Evolutionary conservation across 2,113 vertebrate genomes (phyloP).

Genomic region (Paedocypris sp.): DNA sequence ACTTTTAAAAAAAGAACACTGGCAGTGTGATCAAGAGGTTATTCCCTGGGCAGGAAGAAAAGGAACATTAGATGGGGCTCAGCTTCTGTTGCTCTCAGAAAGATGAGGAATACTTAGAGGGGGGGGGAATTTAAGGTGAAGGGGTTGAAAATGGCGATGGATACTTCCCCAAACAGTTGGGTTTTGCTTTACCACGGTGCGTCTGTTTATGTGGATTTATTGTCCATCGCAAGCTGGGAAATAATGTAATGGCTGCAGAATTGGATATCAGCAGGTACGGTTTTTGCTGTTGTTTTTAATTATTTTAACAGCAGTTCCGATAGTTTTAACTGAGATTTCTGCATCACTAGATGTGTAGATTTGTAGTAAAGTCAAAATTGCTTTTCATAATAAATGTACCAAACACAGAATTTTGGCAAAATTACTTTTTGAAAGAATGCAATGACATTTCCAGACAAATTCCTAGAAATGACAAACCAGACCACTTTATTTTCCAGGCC

Average conservation of each 20-base stretch:
- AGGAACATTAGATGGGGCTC: slow-evolving; percentile 49
- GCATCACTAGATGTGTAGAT: too few species aligned
- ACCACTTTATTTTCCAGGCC: background rate
- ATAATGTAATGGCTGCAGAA: slow-evolving; percentile 21
- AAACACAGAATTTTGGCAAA: too few species aligned
- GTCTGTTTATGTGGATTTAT: slow-evolving; percentile 26
- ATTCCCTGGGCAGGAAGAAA: slow-evolving; percentile 50
- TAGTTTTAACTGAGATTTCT: too few species aligned
- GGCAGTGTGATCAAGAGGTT: slow-evolving; percentile 61
- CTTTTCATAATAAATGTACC: too few species aligned
- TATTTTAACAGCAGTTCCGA: background rate
- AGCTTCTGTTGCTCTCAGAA: background rate
- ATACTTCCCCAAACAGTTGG: too few species aligned
- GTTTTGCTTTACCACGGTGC: slow-evolving; percentile 21
- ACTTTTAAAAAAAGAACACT: slow-evolving; percentile 80
- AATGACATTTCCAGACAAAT: too few species aligned
- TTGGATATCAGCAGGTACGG: slow-evolving; percentile 16
- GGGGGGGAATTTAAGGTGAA: slow-evolving; percentile 61
- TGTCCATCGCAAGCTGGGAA: slow-evolving; percentile 27
- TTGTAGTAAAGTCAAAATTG: too few species aligned
- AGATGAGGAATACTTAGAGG: slow-evolving; percentile 43
- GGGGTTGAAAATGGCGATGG: background rate
- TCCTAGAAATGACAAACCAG: too few species aligned
- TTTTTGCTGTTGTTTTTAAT: slow-evolving; percentile 18
- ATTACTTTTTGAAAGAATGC: too few species aligned